Evolutionary conservation across 2,888 invertebrate species (phyloP).

Genomic region (Leptinotarsa peninsularis): DNA sequence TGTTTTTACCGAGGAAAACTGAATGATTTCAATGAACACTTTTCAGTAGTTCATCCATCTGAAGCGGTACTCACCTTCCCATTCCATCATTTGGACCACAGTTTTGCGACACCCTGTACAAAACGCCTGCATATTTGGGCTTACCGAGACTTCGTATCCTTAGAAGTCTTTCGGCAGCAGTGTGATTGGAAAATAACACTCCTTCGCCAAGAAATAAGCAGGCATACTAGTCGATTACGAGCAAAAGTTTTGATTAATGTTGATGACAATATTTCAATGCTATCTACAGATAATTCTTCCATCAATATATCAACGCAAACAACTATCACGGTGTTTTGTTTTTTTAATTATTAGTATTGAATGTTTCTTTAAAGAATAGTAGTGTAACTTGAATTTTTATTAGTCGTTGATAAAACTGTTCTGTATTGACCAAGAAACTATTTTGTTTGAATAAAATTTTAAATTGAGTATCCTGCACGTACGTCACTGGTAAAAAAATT

Average conservation of each 20-base stretch:
- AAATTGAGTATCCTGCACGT: no score
- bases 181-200: not conserved
- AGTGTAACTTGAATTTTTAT: no score
- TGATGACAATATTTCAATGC: not conserved
- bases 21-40: not conserved
- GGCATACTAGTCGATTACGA: not conserved
- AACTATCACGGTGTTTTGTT: no score
- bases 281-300: no score
- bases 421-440: no score
- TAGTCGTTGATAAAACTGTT: no score
- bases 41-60: not conserved
- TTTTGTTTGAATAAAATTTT: no score
- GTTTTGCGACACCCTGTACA: not conserved
- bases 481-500: no score
- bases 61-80: not conserved
- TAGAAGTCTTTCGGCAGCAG: not conserved
- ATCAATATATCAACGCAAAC: no score
- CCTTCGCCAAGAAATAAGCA: not conserved
- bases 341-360: no score
- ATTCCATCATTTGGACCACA: not conserved
- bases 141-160: not conserved
- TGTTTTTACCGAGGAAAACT: constrained; percentile 12
- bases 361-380: no score
- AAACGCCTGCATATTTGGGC: not conserved
- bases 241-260: not conserved